phyloP scores from a whole-genome alignment of 2,113 vertebrate species.

The Paramisgurnus dabryanus region DNA sequence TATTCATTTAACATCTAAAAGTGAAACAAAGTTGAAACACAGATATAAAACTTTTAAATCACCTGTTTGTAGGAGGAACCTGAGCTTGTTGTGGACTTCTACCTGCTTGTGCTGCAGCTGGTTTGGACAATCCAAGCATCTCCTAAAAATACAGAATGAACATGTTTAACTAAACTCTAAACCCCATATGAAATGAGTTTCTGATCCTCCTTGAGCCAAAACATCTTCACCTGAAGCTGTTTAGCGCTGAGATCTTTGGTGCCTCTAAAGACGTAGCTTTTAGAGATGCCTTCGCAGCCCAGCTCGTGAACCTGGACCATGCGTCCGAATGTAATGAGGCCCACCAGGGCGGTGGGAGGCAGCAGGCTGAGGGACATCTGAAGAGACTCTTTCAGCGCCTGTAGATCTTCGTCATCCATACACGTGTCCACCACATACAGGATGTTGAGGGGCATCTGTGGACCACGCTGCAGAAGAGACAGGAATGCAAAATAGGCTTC shows the following conservation, averaged over 20 bases:
- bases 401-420: conserved; percentile 98
- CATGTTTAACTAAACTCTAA: background rate
- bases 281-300: conserved; percentile 96
- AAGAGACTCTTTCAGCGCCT: conserved; percentile 95
- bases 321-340: conserved; percentile 96
- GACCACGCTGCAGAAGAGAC: conserved; percentile 79
- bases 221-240: conserved; percentile 86
- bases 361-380: conserved; percentile 97
- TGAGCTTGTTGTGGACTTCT: conserved; percentile 84
- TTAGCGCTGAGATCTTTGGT: conserved; percentile 95
- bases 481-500: background rate
- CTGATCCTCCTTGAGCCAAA: background rate
- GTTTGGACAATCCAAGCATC: conserved; percentile 93
- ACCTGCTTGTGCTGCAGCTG: conserved; percentile 81
- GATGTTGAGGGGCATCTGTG: conserved; percentile 97
- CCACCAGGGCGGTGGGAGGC: conserved; percentile 91
- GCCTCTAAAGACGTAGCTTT: conserved; percentile 97
- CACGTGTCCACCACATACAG: conserved; percentile 98
- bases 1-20: background rate
- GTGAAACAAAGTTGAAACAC: background rate
- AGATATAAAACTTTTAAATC: conserved; percentile 23
- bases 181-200: background rate
- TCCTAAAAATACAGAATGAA: conserved; percentile 74
- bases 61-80: conserved; percentile 92
- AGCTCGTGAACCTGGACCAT: conserved; percentile 98